These are phyloP conservation scores for Grus americana DNA, from an alignment of 2,113 vertebrate genomes.

Conservation along the genomic window DNA sequence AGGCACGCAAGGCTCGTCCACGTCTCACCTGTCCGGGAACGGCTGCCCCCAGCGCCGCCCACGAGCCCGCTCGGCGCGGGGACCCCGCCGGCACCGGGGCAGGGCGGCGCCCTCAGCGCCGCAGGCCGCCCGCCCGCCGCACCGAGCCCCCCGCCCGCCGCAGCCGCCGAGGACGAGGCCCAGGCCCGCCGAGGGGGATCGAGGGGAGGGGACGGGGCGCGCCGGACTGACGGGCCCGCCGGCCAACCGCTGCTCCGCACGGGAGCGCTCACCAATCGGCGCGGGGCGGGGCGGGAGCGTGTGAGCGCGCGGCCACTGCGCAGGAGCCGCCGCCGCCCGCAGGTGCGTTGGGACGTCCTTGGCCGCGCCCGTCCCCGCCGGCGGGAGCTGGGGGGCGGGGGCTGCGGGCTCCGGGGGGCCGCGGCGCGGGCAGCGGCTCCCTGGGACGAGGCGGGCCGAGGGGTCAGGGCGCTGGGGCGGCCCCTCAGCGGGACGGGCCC, in stretches of 20 bases:
- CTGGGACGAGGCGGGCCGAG: no score
- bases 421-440: background rate
- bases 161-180: background rate
- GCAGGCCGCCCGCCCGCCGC: background rate
- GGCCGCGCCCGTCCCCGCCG: background rate
- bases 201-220: background rate
- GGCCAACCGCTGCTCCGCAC: conserved; percentile 4
- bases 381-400: no score
- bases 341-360: background rate
- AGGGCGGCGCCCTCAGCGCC: background rate
- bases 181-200: background rate
- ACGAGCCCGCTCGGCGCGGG: no score
- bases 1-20: background rate
- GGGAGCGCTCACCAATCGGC: background rate
- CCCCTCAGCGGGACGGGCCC: background rate
- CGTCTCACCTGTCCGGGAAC: background rate
- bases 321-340: background rate
- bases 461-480: background rate
- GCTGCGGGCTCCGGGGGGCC: no score
- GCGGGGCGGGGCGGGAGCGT: conserved; percentile 22
- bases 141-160: no score
- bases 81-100: no score
- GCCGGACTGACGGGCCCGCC: background rate
- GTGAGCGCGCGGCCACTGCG: background rate
- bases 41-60: background rate